A percentile compares a stretch with the other conserved stretches of the same genome.
Conservation (phyloP, 1,140 invertebrate species). For the Helicoverpa zea region DNA sequence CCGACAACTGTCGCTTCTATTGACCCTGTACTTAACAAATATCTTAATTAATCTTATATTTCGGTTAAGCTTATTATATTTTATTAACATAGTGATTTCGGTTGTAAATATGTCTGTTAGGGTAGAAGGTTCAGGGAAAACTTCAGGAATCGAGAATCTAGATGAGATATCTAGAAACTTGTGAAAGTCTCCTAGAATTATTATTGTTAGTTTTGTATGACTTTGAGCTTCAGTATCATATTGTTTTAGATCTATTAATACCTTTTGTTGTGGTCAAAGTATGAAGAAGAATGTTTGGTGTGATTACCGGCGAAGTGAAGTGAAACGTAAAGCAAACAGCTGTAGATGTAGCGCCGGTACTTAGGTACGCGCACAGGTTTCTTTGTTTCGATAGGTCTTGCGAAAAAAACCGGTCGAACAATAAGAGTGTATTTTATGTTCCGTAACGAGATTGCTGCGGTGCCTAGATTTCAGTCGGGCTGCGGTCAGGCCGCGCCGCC, state of each 20-base stretch:
- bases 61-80: background rate
- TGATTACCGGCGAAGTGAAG: background rate
- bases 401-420: slow-evolving; percentile 63
- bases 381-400: slow-evolving; percentile 57
- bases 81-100: background rate
- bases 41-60: slow-evolving; percentile 39
- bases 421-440: slow-evolving; percentile 74
- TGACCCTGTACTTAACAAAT: background rate
- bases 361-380: slow-evolving; percentile 49
- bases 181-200: slow-evolving; percentile 27
- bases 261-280: slow-evolving; percentile 2
- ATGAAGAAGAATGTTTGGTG: slow-evolving; percentile 2
- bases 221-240: background rate
- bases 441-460: slow-evolving; percentile 77
- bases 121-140: too few relatives aligned
- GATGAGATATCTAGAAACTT: background rate
- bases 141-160: too few relatives aligned
- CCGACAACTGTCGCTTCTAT: slow-evolving; percentile 25
- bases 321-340: slow-evolving; percentile 38
- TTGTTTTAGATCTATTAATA: background rate
- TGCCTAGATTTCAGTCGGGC: slow-evolving; percentile 73
- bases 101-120: background rate
- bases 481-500: slow-evolving; percentile 73
- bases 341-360: slow-evolving; percentile 28
- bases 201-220: background rate